Base-by-base conservation (phyloP, 2,888 invertebrate genomes). In the Drosophila vallismaia region DNA sequence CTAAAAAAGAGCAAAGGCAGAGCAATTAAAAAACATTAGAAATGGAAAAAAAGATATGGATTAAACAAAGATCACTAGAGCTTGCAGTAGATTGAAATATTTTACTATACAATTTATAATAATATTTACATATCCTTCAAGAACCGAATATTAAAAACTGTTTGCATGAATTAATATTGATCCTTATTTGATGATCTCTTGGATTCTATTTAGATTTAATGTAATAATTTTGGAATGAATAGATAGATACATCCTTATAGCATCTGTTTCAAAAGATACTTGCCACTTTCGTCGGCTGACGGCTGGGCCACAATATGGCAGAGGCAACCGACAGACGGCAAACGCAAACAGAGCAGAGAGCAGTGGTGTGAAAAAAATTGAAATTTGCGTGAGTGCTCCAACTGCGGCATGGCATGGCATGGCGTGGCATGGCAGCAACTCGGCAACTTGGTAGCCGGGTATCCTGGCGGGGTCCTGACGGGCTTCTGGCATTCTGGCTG, bases 361-460 rank as follows among this genome's bases (percentile, higher is more conserved):
- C 86, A 85, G 82, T 89, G 89, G 90, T 89, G 90, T 90, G 89
- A 90, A 90, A 89, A 89, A 89, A 89, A 88, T 83, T 85, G 87
- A 81, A 88, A 85, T 88, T 87, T 86, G 88, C 79, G 86, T 82
- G 86, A 84, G 87, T 87, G 87, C 83, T 81, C 71, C 82, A 77
- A 85, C 86, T 77, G 79, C 66, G 79, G 85, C 79, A 71, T 72
- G 77, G 75, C 63, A 48, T 76, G 68, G 70, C 70, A 24, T 60
- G 46, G 51, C 14, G 5, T 55, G 50, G 56, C 54, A 52, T 64
- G 75, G 57, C 48, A 29, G 42, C 55, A 63, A 59, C 48, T 31
- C 14, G 29, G 49, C 57, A 50, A 53, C 44, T 29, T 26, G 45
- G 66, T 76, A 68, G 59, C 79, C 66, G 70, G 60, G 60, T 29